Conservation (phyloP, 2,113 vertebrate species). For the Zapornia atra region DNA sequence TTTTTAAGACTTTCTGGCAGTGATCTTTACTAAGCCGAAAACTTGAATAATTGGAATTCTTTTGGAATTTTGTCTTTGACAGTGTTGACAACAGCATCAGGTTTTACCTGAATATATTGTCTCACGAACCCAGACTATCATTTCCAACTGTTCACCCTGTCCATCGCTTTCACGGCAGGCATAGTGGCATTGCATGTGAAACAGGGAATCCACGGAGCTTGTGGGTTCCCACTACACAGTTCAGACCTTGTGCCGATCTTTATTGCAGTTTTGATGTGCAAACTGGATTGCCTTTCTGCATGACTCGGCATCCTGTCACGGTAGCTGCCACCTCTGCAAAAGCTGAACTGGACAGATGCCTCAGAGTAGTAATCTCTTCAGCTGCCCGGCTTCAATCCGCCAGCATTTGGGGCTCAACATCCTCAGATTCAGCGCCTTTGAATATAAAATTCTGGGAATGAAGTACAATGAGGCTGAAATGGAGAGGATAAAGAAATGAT, state of each 20-base stretch:
- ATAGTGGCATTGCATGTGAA: not conserved
- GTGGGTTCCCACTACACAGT: not conserved
- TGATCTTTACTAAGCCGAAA: slow-evolving; percentile 54
- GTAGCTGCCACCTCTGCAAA: slow-evolving; percentile 11
- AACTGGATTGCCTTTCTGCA: not conserved
- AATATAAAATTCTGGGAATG: not conserved
- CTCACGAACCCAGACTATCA: fast-evolving
- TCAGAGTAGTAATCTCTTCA: not conserved
- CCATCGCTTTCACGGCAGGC: not conserved
- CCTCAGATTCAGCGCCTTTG: not conserved
- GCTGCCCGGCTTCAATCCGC: not conserved
- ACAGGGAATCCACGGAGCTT: not conserved
- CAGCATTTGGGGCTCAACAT: not conserved
- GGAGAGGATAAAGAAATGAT: not conserved
- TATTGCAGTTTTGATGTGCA: not conserved
- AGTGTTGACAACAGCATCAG: not conserved
- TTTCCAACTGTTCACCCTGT: not conserved
- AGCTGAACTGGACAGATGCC: slow-evolving; percentile 6
- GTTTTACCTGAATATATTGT: not conserved
- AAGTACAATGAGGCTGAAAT: not conserved
- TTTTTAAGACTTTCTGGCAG: slow-evolving; percentile 58
- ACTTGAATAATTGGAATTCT: not conserved
- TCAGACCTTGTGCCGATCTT: not conserved
- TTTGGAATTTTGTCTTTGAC: not conserved
- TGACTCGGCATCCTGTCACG: slow-evolving; percentile 51